Percentiles rank a stretch among this genome's conserved stretches.
These are phyloP conservation scores for Setipinna tenuifilis DNA, from an alignment of 2,797 vertebrate genomes.

Conservation along the genomic window DNA sequence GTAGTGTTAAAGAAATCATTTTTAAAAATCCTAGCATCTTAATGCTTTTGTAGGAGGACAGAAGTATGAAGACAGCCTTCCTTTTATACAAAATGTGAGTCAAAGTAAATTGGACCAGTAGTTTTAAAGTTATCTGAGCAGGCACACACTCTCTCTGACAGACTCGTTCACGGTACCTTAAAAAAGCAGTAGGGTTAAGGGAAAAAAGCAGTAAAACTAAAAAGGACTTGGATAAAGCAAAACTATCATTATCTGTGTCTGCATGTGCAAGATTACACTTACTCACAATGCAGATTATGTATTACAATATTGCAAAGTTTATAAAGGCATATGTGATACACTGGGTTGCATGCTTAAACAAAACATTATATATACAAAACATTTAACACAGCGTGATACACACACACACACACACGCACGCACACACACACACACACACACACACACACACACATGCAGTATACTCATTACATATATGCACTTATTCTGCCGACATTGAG, in stretches of 20 bases:
- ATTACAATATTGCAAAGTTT: neutral
- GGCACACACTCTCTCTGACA: neutral
- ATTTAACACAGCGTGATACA: too few relatives aligned
- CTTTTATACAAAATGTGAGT: neutral
- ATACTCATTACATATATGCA: too few relatives aligned
- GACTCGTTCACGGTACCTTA: neutral
- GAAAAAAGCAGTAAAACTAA: neutral
- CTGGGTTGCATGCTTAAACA: neutral
- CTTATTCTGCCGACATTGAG: neutral
- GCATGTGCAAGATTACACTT: neutral
- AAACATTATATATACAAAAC: neutral
- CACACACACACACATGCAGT: slow-evolving; percentile 47
- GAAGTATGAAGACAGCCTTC: too few relatives aligned
- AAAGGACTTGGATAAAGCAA: neutral
- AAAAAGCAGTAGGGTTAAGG: neutral
- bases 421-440: too few relatives aligned
- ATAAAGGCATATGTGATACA: neutral
- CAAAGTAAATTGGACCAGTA: neutral
- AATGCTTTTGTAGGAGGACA: too few relatives aligned
- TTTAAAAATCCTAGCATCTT: too few relatives aligned
- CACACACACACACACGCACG: too few relatives aligned
- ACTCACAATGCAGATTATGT: neutral
- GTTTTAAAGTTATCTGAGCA: slow-evolving; percentile 2
- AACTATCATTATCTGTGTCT: neutral
- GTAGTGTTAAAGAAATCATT: too few relatives aligned